phyloP scores from a whole-genome alignment of 2,888 invertebrate genomes.

The Spodoptera littoralis region DNA sequence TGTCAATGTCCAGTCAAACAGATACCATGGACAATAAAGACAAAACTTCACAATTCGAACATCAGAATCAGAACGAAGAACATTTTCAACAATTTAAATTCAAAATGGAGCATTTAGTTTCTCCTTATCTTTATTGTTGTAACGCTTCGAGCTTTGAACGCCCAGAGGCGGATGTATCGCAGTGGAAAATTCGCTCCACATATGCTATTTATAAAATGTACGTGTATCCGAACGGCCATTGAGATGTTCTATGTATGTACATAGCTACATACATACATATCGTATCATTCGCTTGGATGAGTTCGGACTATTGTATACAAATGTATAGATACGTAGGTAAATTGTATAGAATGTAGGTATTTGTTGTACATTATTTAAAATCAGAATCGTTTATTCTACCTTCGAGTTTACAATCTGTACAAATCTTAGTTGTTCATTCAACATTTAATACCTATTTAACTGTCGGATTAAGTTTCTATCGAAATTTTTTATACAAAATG shows the following conservation, averaged over 20 bases:
- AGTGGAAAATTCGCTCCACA: conserved; percentile 59
- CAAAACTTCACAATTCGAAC: background rate
- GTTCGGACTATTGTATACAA: conserved; percentile 10
- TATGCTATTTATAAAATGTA: conserved; percentile 56
- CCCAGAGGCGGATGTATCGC: conserved; percentile 50
- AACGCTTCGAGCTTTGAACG: conserved; percentile 25
- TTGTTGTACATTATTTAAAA: no score
- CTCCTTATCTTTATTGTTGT: conserved; percentile 48
- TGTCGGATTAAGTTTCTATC: no score
- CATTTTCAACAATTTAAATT: conserved; percentile 10
- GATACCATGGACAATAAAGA: background rate
- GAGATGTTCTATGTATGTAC: conserved; percentile 34
- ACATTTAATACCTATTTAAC: no score
- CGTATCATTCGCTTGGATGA: conserved; percentile 36
- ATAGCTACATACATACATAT: background rate
- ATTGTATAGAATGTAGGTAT: no score
- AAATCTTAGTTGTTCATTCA: no score
- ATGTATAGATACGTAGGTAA: no score
- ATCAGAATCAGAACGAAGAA: conserved; percentile 1
- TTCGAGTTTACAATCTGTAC: no score
- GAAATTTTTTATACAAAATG: no score
- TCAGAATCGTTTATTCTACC: no score
- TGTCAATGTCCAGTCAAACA: background rate
- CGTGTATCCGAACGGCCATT: conserved; percentile 40
- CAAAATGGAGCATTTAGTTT: conserved; percentile 21